phyloP scores from a whole-genome alignment of 2,888 invertebrate species.

The Blera fallax region DNA sequence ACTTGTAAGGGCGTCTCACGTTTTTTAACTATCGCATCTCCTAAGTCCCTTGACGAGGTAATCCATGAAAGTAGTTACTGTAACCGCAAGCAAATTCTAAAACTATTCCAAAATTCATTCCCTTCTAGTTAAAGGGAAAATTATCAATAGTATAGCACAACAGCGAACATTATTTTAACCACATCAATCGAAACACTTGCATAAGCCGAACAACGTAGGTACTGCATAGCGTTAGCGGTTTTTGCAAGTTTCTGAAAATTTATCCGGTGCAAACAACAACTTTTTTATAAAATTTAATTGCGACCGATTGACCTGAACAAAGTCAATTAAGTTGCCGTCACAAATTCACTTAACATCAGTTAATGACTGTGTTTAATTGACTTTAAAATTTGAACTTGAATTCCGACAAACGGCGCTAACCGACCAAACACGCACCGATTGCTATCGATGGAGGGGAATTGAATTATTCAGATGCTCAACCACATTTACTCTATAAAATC shows the following conservation, averaged over 20 bases:
- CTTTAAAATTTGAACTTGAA: conserved; percentile 11
- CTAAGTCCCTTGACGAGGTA: no score
- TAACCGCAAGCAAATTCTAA: not conserved
- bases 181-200: not conserved
- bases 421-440: not conserved
- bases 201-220: not conserved
- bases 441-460: not conserved
- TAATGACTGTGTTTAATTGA: not conserved
- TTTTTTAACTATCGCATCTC: no score
- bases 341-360: not conserved
- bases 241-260: not conserved
- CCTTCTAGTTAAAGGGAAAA: not conserved
- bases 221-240: not conserved
- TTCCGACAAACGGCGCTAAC: not conserved
- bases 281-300: not conserved
- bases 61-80: no score
- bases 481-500: not conserved
- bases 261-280: not conserved
- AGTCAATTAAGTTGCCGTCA: not conserved
- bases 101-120: not conserved
- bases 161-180: not conserved
- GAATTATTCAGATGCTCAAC: not conserved
- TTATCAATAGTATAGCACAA: not conserved
- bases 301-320: not conserved
- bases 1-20: no score